phyloP scores from a whole-genome alignment of 2,113 vertebrate species.

The Cavia aperea region DNA sequence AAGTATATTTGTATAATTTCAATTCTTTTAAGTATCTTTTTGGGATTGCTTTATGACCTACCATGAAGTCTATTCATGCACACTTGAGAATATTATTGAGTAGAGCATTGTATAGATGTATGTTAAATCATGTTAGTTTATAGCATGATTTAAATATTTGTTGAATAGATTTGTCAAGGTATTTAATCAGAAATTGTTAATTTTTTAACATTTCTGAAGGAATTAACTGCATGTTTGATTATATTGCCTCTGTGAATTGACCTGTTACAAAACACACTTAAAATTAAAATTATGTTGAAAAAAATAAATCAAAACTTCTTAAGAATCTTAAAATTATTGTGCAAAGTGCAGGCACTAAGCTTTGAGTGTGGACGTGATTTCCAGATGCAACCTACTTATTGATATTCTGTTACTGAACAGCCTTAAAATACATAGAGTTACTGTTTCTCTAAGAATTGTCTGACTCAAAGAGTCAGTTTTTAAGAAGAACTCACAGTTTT shows the following conservation, averaged over 20 bases:
- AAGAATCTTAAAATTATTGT: not conserved
- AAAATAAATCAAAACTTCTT: not conserved
- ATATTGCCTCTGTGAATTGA: not conserved
- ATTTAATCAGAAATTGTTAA: not conserved
- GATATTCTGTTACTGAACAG: not conserved
- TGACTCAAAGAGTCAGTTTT: not conserved
- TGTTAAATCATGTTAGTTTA: not conserved
- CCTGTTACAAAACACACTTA: not conserved
- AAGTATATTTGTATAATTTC: not conserved
- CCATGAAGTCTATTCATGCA: not conserved
- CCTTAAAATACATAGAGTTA: not conserved
- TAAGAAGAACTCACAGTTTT: not conserved
- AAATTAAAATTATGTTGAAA: not conserved
- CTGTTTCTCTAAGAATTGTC: not conserved
- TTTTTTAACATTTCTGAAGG: not conserved
- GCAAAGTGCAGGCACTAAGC: not conserved
- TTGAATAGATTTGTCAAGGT: conserved; percentile 18
- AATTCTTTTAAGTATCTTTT: not conserved
- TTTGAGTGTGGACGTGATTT: not conserved
- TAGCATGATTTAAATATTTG: not conserved
- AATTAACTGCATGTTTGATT: not conserved
- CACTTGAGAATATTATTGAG: not conserved
- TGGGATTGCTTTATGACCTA: not conserved
- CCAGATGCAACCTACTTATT: not conserved
- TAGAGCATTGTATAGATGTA: not conserved